Conservation (phyloP, 53 echinoderm and acorn worm species). For the Antedon mediterranea region DNA sequence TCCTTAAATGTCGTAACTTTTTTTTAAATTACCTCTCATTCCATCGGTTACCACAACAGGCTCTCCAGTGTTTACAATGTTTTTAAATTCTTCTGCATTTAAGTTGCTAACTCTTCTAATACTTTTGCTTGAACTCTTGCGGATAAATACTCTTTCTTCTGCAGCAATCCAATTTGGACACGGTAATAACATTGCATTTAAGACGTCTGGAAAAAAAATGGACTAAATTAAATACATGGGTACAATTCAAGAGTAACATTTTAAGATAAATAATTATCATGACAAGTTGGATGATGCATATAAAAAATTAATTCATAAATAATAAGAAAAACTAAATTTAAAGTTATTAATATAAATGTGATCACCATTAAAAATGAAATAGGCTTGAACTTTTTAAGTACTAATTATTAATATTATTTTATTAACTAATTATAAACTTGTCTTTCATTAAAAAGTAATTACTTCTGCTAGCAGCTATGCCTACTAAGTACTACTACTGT, state of each 20-base stretch:
- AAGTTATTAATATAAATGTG: too few species aligned
- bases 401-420: too few species aligned
- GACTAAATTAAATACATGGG: not conserved
- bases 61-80: constrained; percentile 53
- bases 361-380: too few species aligned
- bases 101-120: constrained; percentile 39
- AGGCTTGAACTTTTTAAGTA: too few species aligned
- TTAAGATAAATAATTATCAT: not conserved
- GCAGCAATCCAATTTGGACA: constrained; percentile 79
- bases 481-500: too few species aligned
- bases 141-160: constrained; percentile 49
- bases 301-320: too few species aligned
- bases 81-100: constrained; percentile 35
- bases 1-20: not conserved
- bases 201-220: constrained; percentile 28
- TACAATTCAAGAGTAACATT: not conserved
- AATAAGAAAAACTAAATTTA: too few species aligned
- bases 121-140: constrained; percentile 25
- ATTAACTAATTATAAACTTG: too few species aligned
- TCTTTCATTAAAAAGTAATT: too few species aligned
- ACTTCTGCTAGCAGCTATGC: too few species aligned
- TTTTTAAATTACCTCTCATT: constrained; percentile 41
- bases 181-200: constrained; percentile 23
- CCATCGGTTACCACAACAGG: constrained; percentile 73
- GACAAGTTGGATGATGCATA: too few species aligned